Conservation (phyloP, 1,140 invertebrate genomes). For the Thaumatotibia leucotreta region DNA sequence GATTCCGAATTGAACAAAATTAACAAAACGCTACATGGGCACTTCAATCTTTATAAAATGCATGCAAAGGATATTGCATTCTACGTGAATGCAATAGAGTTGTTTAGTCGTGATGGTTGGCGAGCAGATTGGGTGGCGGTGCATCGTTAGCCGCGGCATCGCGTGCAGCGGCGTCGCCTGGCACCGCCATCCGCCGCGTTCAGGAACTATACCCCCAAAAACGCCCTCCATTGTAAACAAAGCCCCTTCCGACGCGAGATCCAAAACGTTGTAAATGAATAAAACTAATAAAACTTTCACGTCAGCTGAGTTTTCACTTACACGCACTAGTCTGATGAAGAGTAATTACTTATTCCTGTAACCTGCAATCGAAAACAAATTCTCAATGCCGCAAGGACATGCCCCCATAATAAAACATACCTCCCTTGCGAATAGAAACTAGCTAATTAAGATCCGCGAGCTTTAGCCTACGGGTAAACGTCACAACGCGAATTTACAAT, state of each 20-base stretch:
- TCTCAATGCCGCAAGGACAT: slow-evolving; percentile 51
- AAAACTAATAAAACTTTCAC: slow-evolving; percentile 26
- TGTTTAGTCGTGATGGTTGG: slow-evolving; percentile 25
- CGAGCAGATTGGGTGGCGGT: slow-evolving; percentile 41
- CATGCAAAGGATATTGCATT: slow-evolving; percentile 37
- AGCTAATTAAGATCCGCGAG: slow-evolving; percentile 70
- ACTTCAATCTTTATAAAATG: not conserved
- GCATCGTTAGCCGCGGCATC: slow-evolving; percentile 50
- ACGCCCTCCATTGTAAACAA: slow-evolving; percentile 55
- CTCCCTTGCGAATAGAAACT: slow-evolving; percentile 68
- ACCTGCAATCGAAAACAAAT: slow-evolving; percentile 26
- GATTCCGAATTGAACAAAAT: slow-evolving; percentile 3
- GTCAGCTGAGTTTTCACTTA: slow-evolving; percentile 21
- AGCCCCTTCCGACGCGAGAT: slow-evolving; percentile 21
- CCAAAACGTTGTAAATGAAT: slow-evolving; percentile 21
- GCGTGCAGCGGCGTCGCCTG: slow-evolving; percentile 63
- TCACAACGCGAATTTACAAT: slow-evolving; percentile 72
- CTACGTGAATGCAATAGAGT: slow-evolving; percentile 32
- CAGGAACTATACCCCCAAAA: slow-evolving; percentile 48
- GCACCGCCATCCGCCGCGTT: slow-evolving; percentile 54
- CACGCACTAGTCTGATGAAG: slow-evolving; percentile 26
- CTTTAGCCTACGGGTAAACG: slow-evolving; percentile 63
- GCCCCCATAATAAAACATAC: slow-evolving; percentile 38
- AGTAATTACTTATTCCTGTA: slow-evolving; percentile 29
- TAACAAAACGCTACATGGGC: not conserved